These are phyloP conservation scores for Halictus ligatus DNA, from an alignment of 2,888 invertebrate genomes.

Conservation along the genomic window DNA sequence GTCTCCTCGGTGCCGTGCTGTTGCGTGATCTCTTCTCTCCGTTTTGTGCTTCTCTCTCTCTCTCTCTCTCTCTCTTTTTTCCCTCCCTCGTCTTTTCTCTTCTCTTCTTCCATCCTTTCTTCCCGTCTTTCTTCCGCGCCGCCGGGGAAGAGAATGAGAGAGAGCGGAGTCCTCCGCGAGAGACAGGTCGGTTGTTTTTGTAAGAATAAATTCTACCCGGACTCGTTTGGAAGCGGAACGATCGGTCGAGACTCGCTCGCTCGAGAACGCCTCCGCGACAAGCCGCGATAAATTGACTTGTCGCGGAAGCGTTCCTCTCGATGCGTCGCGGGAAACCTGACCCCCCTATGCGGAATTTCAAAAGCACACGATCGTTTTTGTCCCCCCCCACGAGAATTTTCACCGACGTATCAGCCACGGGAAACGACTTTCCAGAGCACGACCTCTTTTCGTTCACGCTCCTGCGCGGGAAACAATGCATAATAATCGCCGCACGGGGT, in stretches of 20 bases:
- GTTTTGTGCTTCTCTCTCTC: background rate
- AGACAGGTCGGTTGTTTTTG: constrained; percentile 33
- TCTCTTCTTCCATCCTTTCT: background rate
- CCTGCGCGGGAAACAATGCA: background rate
- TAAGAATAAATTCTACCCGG: constrained; percentile 37
- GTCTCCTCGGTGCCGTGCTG: background rate
- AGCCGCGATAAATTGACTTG: constrained; percentile 34
- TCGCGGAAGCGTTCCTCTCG: constrained; percentile 7
- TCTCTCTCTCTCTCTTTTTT: background rate
- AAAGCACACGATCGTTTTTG: background rate
- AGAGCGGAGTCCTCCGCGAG: background rate
- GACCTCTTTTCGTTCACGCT: too few relatives aligned
- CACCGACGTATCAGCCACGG: background rate
- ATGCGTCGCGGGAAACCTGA: constrained; percentile 18
- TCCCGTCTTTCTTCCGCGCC: background rate
- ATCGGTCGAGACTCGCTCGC: background rate
- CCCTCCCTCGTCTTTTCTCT: background rate
- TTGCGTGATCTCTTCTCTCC: background rate
- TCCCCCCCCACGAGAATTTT: background rate
- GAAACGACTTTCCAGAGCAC: background rate
- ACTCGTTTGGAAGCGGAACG: background rate
- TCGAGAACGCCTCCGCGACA: constrained; percentile 24
- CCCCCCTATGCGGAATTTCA: background rate
- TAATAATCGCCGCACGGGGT: too few relatives aligned
- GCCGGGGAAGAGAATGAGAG: background rate